These are phyloP conservation scores for Dromaius novaehollandiae DNA, from an alignment of 2,113 vertebrate genomes.

Conservation along the genomic window DNA sequence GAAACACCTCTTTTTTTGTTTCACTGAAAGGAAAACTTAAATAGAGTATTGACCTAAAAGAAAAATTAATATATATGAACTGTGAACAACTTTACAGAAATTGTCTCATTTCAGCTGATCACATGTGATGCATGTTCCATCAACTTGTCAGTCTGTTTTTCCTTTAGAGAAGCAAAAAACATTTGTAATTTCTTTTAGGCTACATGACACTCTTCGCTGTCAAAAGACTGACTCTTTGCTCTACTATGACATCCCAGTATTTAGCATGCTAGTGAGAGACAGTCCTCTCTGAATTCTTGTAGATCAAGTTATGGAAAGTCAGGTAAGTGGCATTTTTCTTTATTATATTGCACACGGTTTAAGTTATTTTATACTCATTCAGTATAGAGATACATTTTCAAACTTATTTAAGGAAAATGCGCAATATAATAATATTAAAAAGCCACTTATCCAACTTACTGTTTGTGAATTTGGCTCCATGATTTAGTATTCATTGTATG, in stretches of 20 bases:
- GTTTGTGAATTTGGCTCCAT: not conserved
- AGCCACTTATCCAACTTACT: not conserved
- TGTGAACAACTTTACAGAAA: not conserved
- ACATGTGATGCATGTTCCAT: not conserved
- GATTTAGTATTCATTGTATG: not conserved
- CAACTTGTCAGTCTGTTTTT: not conserved
- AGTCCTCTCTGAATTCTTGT: conserved; percentile 28
- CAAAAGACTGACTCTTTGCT: conserved; percentile 8
- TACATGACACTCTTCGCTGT: not conserved
- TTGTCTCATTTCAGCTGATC: not conserved
- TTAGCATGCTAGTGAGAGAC: conserved; percentile 30
- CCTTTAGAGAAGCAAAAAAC: conserved; percentile 27
- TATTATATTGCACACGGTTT: conserved; percentile 50
- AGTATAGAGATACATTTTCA: not conserved
- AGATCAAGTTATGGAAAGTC: not conserved
- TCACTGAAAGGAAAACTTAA: not conserved
- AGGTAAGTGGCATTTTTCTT: conserved; percentile 55
- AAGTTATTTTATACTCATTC: not conserved
- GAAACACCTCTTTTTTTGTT: not conserved
- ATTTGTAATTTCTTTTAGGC: conserved; percentile 39
- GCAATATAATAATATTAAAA: conserved; percentile 53
- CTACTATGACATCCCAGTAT: not conserved
- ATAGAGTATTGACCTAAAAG: not conserved
- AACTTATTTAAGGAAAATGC: not conserved
- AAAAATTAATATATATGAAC: not conserved